Percentiles rank a stretch among this genome's conserved stretches.
These are phyloP conservation scores for Bombylius major DNA, from an alignment of 2,888 invertebrate genomes.

Conservation along the genomic window DNA sequence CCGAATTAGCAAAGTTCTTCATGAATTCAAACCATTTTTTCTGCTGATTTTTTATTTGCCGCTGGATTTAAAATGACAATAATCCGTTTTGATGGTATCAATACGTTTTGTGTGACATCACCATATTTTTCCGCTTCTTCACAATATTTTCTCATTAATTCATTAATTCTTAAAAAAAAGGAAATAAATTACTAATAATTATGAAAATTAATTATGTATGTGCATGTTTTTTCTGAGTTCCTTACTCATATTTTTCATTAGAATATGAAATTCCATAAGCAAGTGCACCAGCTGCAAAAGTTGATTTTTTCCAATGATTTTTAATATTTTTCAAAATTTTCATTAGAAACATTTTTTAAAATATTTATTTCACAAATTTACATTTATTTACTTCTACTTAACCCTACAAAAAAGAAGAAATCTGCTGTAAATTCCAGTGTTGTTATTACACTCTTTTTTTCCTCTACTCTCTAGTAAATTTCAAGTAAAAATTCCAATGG, in stretches of 20 bases:
- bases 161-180: constrained; percentile 47
- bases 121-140: constrained; percentile 63
- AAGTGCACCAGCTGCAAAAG: constrained; percentile 51
- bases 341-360: neutral
- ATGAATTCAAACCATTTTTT: constrained; percentile 20
- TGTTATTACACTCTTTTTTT: too few species aligned
- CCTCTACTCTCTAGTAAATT: too few species aligned
- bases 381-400: too few species aligned
- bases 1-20: neutral
- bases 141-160: constrained; percentile 69
- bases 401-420: too few species aligned
- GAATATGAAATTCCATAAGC: constrained; percentile 58
- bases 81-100: constrained; percentile 53
- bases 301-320: constrained; percentile 78
- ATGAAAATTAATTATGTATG: neutral
- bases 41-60: constrained; percentile 59
- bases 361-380: too few species aligned
- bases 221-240: constrained; percentile 9
- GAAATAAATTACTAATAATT: constrained; percentile 3
- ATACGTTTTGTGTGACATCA: constrained; percentile 45
- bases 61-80: constrained; percentile 86
- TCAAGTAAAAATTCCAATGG: too few species aligned
- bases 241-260: constrained; percentile 64
- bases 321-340: constrained; percentile 11
- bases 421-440: too few species aligned